A percentile compares a stretch with the other conserved stretches of the same genome.
Evolutionary conservation across 92 coral and sea anemone genomes (phyloP).

Genomic region (Phenganax subtilis): DNA sequence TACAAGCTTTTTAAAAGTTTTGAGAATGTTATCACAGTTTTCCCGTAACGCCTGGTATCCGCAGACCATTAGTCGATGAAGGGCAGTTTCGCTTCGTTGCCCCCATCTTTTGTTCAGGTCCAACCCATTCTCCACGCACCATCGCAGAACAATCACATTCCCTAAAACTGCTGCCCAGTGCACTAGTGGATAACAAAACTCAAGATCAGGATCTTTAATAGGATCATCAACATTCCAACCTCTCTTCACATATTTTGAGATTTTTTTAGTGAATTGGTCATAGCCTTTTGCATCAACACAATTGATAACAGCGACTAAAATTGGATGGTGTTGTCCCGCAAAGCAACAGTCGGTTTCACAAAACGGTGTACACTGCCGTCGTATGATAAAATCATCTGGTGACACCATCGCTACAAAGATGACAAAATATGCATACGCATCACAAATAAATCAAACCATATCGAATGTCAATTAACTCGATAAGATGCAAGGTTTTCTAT

Average conservation of each 20-base stretch:
- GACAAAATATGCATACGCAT: background rate
- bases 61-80: slow-evolving; percentile 20
- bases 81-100: slow-evolving; percentile 11
- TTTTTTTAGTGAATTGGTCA: background rate
- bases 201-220: background rate
- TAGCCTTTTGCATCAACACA: background rate
- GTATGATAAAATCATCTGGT: background rate
- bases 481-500: no score
- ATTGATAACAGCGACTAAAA: background rate
- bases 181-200: background rate
- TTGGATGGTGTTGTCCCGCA: background rate
- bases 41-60: slow-evolving; percentile 6
- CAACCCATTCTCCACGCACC: slow-evolving; percentile 3
- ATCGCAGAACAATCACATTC: background rate
- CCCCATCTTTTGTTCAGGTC: slow-evolving; percentile 5
- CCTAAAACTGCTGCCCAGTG: slow-evolving; percentile 25
- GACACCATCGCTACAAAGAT: background rate
- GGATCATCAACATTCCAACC: slow-evolving; percentile 2
- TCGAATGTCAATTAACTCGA: no score
- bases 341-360: background rate
- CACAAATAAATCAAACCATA: no score
- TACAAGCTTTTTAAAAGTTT: slow-evolving; percentile 11
- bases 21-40: background rate
- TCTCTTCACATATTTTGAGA: background rate
- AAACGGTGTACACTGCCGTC: slow-evolving; percentile 15